Evolutionary conservation across 2,113 vertebrate genomes (phyloP), one percentile per base, ranked within the genome.

Genomic region (Pica pica): DNA sequence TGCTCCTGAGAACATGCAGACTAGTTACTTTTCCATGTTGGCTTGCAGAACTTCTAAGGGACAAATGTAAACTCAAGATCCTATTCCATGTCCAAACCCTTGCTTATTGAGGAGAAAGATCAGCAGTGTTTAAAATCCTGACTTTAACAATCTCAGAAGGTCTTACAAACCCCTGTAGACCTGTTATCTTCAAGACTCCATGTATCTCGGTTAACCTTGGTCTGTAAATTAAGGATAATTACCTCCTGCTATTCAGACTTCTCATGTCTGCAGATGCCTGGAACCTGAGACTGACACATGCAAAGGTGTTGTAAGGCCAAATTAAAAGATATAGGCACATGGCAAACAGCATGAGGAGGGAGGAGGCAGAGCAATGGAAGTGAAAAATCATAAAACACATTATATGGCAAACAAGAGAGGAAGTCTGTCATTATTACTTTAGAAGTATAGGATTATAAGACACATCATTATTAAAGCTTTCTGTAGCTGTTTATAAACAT

Each of bases 141-240:
- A 84, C 64, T 78, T 93, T 75, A 79, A 82, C 30, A 35, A 20
- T 76, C 49, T 82, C 68, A 53, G 56, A 83, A 96, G 27, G 35
- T 85, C 78, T 93, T 64, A 60, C 16, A 94, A 94, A 64, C 35
- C 52, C 44, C 84, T 49, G 9, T 39, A 93, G 87, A 84, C 33
- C 35, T 78, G 37, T 83, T 82, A 68, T 44, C 30, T 73, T 82
- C 49, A 90, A 75, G 31, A 87, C 17, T 85, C 18, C 53, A 86
- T 39, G 35, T 21, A 52, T 91, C 21, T 68, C 71, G 7, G 47
- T 71, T 96, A 93, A 89, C 61, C 57, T 60, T 91, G 56, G 56
- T 82, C 67, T 93, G 18, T 69, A 89, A 93, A 93, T 96, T 85
- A 95, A 87, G 49, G 49, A 70, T 87, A 91, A 89, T 91, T 84